Evolutionary conservation across 2,888 invertebrate genomes (phyloP).

Genomic region (Campoplex nolae): DNA sequence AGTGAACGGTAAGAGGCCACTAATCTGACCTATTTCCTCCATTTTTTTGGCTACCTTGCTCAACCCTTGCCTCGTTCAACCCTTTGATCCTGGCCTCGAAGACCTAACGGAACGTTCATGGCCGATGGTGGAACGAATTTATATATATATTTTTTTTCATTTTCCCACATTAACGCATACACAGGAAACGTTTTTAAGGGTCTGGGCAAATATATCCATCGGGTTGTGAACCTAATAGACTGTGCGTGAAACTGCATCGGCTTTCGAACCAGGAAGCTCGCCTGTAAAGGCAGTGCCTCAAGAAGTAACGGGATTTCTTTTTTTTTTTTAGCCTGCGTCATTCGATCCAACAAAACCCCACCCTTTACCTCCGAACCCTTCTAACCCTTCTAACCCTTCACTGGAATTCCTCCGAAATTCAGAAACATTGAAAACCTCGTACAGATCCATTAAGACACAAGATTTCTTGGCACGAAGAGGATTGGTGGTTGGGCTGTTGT

Average conservation of each 20-base stretch:
- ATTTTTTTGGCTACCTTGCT: conserved; percentile 57
- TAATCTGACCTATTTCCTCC: conserved; percentile 80
- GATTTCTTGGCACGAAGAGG: conserved; percentile 2
- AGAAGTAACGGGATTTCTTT: conserved; percentile 53
- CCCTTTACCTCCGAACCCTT: conserved; percentile 28
- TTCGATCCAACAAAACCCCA: conserved; percentile 46
- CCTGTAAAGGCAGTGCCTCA: not conserved
- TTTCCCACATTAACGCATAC: conserved; percentile 83
- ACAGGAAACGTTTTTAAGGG: conserved; percentile 68
- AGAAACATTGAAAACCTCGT: conserved; percentile 28
- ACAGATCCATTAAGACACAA: conserved; percentile 11
- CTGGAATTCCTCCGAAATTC: conserved; percentile 37
- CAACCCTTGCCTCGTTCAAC: conserved; percentile 81
- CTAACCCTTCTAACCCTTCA: not conserved
- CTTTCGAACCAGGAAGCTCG: conserved; percentile 37
- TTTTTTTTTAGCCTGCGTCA: conserved; percentile 43
- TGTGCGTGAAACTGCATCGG: not conserved
- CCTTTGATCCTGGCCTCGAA: conserved; percentile 75
- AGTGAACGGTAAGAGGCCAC: conserved; percentile 74
- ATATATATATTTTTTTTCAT: conserved; percentile 44
- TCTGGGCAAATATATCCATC: conserved; percentile 29
- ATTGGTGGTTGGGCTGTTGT: conserved; percentile 21
- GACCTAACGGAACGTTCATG: conserved; percentile 80
- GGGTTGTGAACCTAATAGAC: conserved; percentile 36
- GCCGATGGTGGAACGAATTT: conserved; percentile 67